phyloP scores from a whole-genome alignment of 2,113 vertebrate genomes.

The Abramis brama region DNA sequence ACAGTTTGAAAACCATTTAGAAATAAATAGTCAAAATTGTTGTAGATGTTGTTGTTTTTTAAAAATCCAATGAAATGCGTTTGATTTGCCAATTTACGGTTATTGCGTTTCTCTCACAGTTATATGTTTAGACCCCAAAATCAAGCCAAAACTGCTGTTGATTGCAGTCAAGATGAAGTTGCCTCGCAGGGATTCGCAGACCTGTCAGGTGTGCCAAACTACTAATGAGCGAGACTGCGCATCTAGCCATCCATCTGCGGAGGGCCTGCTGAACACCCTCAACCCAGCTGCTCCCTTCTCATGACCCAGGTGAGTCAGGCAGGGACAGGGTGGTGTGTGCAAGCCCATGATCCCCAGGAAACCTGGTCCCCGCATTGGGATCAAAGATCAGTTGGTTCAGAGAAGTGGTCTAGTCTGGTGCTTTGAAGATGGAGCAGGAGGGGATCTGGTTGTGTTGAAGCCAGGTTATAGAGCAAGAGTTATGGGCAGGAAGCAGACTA shows the following conservation, averaged over 20 bases:
- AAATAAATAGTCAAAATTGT: constrained; percentile 5
- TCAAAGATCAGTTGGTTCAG: constrained; percentile 55
- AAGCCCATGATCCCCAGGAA: constrained; percentile 37
- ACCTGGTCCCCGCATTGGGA: constrained; percentile 50
- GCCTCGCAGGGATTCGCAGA: constrained; percentile 33
- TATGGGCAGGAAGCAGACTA: background rate
- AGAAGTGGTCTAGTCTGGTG: constrained; percentile 28
- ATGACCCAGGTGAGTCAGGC: constrained; percentile 51
- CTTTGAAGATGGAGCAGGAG: constrained; percentile 57
- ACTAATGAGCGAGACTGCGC: constrained; percentile 45
- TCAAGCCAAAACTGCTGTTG: background rate
- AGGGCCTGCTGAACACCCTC: constrained; percentile 37
- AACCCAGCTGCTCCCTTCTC: constrained; percentile 54
- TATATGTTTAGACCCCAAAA: background rate
- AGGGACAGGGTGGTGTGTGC: constrained; percentile 50
- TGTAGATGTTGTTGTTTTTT: background rate
- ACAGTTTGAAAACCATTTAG: background rate
- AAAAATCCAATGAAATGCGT: background rate
- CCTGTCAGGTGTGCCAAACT: constrained; percentile 50
- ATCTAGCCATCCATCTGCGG: constrained; percentile 58
- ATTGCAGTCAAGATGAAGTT: background rate
- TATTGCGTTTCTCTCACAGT: background rate
- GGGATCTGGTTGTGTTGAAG: constrained; percentile 3
- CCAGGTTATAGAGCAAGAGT: constrained; percentile 21
- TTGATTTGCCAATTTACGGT: background rate